Base-by-base conservation (phyloP, 2,797 vertebrate species). In the Paedocypris micromegethes region DNA sequence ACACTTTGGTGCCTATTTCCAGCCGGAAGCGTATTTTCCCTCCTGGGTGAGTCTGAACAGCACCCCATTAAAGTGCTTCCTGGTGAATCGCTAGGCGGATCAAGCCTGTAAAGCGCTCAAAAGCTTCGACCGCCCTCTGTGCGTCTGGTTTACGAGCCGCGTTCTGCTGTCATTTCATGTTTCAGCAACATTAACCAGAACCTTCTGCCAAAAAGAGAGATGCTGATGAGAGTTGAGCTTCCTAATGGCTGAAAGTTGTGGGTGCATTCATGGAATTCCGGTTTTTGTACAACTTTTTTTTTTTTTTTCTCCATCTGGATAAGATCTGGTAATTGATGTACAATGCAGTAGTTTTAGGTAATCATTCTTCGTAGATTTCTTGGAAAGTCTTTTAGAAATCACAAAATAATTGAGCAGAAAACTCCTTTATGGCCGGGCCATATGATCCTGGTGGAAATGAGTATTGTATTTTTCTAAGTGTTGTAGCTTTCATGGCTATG, bases 1-100 rank as follows among this genome's bases (percentile, higher is more conserved):
- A 80, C 96, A 99, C 90, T 93, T 89, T 5, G 94, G 93, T 81
- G 93, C 96, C 57, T 99, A 99, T 89, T 99, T 99, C 41, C 94
- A 98, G 79, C 96, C 96, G 0, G 96, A 98, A 77, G 91, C 91
- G 41, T 99, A 99, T 86, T 99, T 99, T 81, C 96, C 96, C 0
- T 83, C 93, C 2, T 99, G 96, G 96, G 96, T 99, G 87, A 90
- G 93, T 80, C 5, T 62, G 58, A 6, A 37, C 58, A 48, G 66
- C 47, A 57, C 40, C 46, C 62, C 60, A 64, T 61, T 43, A 66
- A 47, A 68, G 7, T 8, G 9, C 40, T 63, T 39, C 56, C 60
- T 43, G 45, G 51, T 51, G 8, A 47, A 37, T 23, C 57, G 53
- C 58, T 70, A 9, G 47, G 43, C 52, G 56, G 62, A 70, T 70